Evolutionary conservation across 2,888 invertebrate species (phyloP).

Genomic region (Eremobia ochroleuca): DNA sequence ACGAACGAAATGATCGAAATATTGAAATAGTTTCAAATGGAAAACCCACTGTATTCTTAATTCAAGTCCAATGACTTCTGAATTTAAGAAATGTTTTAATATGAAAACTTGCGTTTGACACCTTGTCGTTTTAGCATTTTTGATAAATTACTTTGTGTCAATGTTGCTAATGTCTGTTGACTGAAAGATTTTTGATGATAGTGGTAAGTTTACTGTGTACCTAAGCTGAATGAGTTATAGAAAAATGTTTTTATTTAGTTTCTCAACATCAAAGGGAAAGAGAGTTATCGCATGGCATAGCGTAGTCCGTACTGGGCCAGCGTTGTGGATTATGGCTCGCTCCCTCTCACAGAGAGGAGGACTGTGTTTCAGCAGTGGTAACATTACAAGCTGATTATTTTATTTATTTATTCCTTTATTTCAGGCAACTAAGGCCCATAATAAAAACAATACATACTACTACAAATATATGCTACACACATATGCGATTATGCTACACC

Average conservation of each 20-base stretch:
- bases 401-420: no score
- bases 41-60: background rate
- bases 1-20: background rate
- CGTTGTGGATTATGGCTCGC: no score
- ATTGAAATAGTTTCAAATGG: background rate
- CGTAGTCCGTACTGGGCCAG: no score
- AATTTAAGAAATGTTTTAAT: background rate
- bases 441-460: no score
- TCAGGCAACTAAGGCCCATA: no score
- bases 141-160: slow-evolving; percentile 8
- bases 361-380: no score
- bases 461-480: no score
- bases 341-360: no score
- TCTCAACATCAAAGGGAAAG: background rate
- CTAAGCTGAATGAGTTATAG: background rate
- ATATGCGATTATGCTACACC: no score
- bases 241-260: slow-evolving; percentile 1
- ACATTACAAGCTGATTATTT: no score
- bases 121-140: background rate
- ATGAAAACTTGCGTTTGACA: background rate
- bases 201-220: background rate
- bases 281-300: background rate
- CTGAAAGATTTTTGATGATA: slow-evolving; percentile 6
- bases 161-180: slow-evolving; percentile 9
- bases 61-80: background rate